Evolutionary conservation across 2,113 vertebrate genomes (phyloP).

Genomic region (Erpornis zantholeuca): DNA sequence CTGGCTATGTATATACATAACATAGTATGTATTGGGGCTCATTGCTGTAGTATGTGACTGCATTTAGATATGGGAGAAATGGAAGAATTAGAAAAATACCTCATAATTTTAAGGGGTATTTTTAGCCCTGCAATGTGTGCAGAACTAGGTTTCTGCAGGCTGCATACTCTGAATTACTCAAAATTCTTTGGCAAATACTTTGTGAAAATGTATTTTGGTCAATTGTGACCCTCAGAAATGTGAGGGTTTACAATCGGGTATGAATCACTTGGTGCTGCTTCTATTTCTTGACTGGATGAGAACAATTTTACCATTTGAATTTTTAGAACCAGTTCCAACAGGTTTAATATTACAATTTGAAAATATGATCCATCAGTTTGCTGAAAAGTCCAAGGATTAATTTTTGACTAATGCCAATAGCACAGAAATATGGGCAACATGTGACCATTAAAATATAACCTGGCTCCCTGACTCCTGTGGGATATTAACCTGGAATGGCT

Average conservation of each 20-base stretch:
- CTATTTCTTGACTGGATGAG: background rate
- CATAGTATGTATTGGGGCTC: background rate
- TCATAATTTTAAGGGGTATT: background rate
- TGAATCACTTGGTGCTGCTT: background rate
- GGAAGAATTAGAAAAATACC: background rate
- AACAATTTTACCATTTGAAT: background rate
- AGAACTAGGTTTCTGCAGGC: background rate
- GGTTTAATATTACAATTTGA: background rate
- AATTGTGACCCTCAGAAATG: background rate
- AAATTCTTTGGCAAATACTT: background rate
- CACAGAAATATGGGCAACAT: background rate
- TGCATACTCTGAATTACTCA: background rate
- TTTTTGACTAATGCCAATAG: background rate
- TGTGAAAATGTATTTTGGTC: background rate
- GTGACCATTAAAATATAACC: background rate
- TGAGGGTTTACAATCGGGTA: background rate
- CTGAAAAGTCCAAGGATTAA: background rate
- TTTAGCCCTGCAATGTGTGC: background rate
- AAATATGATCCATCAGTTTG: background rate
- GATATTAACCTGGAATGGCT: background rate
- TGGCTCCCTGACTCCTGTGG: background rate
- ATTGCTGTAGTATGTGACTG: background rate
- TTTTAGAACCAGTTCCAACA: background rate
- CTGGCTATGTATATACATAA: background rate
- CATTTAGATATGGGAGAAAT: background rate